A percentile compares a stretch with the other conserved stretches of the same genome.
phyloP scores from a whole-genome alignment of 2,888 invertebrate genomes.

The Hemicrepidius hirtus region DNA sequence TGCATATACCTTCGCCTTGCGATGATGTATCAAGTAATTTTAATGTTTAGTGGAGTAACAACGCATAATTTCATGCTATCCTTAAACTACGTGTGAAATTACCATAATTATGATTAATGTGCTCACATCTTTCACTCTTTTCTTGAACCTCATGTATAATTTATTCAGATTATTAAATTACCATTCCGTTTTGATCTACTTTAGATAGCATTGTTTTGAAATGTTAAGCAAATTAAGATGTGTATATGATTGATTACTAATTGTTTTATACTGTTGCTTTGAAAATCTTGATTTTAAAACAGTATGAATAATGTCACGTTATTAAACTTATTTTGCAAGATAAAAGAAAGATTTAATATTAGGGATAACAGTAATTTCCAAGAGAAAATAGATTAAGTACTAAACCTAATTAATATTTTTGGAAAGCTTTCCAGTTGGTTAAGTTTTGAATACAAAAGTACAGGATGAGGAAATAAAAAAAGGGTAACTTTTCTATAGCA shows the following conservation, averaged over 20 bases:
- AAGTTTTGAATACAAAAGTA: too few species aligned
- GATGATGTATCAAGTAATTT: slow-evolving; percentile 66
- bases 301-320: too few species aligned
- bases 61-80: slow-evolving; percentile 65
- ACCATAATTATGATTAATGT: slow-evolving; percentile 66
- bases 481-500: too few species aligned
- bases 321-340: background rate
- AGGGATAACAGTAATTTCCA: too few species aligned
- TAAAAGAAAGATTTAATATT: too few species aligned
- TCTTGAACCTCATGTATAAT: slow-evolving; percentile 61
- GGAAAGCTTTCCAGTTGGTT: too few species aligned
- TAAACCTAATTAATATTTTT: too few species aligned
- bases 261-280: slow-evolving; percentile 7
- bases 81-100: slow-evolving; percentile 63
- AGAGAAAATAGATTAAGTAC: too few species aligned
- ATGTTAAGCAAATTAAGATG: slow-evolving; percentile 37
- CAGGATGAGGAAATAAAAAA: too few species aligned
- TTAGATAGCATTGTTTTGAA: slow-evolving; percentile 45
- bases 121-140: slow-evolving; percentile 60
- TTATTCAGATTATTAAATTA: slow-evolving; percentile 55
- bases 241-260: slow-evolving; percentile 24
- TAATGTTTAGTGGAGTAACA: slow-evolving; percentile 66
- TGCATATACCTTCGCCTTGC: slow-evolving; percentile 43
- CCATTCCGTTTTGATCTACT: slow-evolving; percentile 49
- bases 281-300: background rate